Evolutionary conservation across 2,888 invertebrate species (phyloP), one percentile per base, ranked within the genome.

Genomic region (Hyppa rectilinea): DNA sequence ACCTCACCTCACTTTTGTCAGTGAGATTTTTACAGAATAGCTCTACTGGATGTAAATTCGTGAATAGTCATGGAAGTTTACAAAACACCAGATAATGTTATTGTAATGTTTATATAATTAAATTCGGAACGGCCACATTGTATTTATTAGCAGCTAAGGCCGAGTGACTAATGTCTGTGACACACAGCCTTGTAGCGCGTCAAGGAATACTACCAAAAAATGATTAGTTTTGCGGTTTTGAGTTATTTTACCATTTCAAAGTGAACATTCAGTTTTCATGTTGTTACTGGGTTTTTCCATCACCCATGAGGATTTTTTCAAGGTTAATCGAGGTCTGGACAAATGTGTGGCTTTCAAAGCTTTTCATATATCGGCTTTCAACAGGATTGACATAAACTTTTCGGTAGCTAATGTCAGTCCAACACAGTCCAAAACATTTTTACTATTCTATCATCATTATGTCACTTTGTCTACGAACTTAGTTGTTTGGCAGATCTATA

Each of bases 131-230:
- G 62, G 72, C 60, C 73, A 72, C 73, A 68, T 74, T 74, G 66
- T 75, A 63, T 69, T 64, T 85, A 81, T 83, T 82, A 79, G 80
- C 79, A 83, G 86, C 31, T 66, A 77, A 91, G 90, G 90, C 82
- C 87, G 84, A 60, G 73, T 92, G 93, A 92, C 90, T 92, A 91
- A 92, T 73, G 6, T 20, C 50, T 59, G 82, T 87, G 88, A 90
- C 88, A 91, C 86, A 92, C 88, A 43, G 84, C 17, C 75, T 17
- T 23, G 17, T 38, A 69, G 49, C 81, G 52, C 85, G 82, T 81
- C 83, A 82, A 85, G 80, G 84, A 85, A 83, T 64, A 76, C 75
- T 72, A 71, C 69, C 66, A 43, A 47, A 14, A 9, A 73, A 23
- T 40, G n/a, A 9, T 43, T 9, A 14, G n/a, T 29, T 40, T 34